Conservation (phyloP, 2,888 invertebrate genomes). For the Hartigia nigra region DNA sequence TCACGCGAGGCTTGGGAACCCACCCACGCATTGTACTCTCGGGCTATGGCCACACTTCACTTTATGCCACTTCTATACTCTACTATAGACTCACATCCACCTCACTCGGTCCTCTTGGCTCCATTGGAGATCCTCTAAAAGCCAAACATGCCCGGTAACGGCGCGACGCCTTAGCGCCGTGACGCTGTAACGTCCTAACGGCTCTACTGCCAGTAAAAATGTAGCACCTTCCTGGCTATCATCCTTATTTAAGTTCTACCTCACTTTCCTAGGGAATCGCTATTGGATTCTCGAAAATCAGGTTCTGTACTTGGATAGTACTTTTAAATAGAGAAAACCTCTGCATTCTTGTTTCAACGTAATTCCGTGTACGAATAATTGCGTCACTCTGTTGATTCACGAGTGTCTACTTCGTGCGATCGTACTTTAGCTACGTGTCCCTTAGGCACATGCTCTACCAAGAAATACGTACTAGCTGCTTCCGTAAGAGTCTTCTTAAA, state of each 20-base stretch:
- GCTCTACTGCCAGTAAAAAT: not conserved
- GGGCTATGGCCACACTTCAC: not conserved
- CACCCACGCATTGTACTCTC: constrained; percentile 29
- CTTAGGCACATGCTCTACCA: not conserved
- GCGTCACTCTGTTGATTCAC: not conserved
- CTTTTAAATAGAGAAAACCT: not conserved
- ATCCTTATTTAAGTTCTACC: not conserved
- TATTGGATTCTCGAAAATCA: not conserved
- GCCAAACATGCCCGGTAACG: constrained; percentile 6
- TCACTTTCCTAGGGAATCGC: not conserved
- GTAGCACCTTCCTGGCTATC: not conserved
- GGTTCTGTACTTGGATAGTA: not conserved
- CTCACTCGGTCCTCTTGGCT: not conserved
- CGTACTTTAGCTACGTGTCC: not conserved
- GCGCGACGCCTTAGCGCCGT: not conserved
- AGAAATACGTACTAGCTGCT: not conserved
- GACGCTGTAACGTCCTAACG: not conserved
- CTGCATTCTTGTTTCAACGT: not conserved
- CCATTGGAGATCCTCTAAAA: constrained; percentile 4
- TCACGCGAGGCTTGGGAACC: constrained; percentile 33
- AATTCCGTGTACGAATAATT: not conserved
- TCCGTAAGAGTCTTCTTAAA: not conserved
- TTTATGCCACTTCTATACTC: not conserved
- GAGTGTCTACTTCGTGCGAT: not conserved
- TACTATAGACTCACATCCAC: not conserved